These are phyloP conservation scores for Bungarus multicinctus DNA, from an alignment of 2,113 vertebrate genomes.

Conservation along the genomic window DNA sequence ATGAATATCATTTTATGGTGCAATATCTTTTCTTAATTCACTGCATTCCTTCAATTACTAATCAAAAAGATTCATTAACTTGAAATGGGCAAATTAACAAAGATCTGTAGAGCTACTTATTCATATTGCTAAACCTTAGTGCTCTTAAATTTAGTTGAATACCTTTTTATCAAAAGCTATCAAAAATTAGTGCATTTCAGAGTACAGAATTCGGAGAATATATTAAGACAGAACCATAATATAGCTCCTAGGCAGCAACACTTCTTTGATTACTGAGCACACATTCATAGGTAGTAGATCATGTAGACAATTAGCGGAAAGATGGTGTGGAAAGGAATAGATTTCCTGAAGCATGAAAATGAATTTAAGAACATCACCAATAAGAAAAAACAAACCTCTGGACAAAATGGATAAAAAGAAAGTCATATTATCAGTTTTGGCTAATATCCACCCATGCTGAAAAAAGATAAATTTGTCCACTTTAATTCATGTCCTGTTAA, in stretches of 20 bases:
- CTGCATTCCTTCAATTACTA: constrained; percentile 31
- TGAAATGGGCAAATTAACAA: constrained; percentile 16
- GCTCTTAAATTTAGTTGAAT: constrained; percentile 17
- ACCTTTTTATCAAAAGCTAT: constrained; percentile 28
- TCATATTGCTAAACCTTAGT: constrained; percentile 13
- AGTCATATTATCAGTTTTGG: neutral
- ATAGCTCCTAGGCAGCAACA: neutral
- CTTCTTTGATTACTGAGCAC: neutral
- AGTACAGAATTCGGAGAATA: constrained; percentile 1
- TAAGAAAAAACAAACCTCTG: neutral
- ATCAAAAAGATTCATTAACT: constrained; percentile 35
- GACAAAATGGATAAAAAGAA: neutral
- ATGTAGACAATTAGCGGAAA: neutral
- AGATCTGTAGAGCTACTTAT: constrained; percentile 24
- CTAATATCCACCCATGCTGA: neutral
- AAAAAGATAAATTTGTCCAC: neutral
- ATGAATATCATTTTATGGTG: constrained; percentile 28
- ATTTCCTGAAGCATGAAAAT: neutral
- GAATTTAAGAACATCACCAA: neutral
- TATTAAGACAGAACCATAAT: constrained; percentile 1
- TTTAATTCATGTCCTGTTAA: neutral
- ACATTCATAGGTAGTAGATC: neutral
- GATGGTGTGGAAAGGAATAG: neutral
- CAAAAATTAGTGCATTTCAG: constrained; percentile 13
- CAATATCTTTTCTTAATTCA: constrained; percentile 26